Percentiles rank a stretch among this genome's conserved stretches.
These are phyloP conservation scores for Anarrhichthys ocellatus DNA, from an alignment of 2,113 vertebrate genomes.

Conservation along the genomic window DNA sequence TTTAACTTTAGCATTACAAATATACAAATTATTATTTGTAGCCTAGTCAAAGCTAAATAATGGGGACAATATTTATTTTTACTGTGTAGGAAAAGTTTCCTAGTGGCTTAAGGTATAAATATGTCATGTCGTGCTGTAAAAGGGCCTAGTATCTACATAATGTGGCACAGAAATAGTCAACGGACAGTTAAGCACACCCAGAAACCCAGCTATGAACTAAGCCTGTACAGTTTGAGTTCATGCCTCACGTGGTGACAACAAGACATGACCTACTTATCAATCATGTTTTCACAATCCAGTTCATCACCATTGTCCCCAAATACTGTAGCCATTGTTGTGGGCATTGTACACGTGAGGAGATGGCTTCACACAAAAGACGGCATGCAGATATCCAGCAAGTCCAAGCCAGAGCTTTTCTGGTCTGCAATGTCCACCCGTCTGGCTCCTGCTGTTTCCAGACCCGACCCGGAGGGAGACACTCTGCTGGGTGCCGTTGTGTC, in stretches of 20 bases:
- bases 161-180: constrained; percentile 2
- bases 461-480: constrained; percentile 2
- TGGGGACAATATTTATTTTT: neutral
- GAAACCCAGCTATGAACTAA: constrained; percentile 36
- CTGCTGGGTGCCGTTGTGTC: constrained; percentile 21
- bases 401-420: constrained; percentile 36
- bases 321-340: constrained; percentile 78
- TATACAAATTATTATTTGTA: neutral
- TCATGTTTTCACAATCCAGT: constrained; percentile 74
- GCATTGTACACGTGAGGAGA: constrained; percentile 66
- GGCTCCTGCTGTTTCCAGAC: constrained; percentile 33
- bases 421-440: constrained; percentile 31
- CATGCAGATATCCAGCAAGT: constrained; percentile 49
- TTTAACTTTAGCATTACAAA: neutral
- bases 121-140: neutral
- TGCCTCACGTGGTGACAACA: constrained; percentile 77
- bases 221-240: constrained; percentile 67
- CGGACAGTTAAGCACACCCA: constrained; percentile 22
- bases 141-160: neutral
- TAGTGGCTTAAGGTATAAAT: neutral
- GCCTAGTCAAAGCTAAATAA: neutral
- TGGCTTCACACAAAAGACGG: constrained; percentile 48
- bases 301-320: constrained; percentile 75
- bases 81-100: neutral
- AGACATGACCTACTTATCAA: constrained; percentile 84